A percentile compares a stretch with the other conserved stretches of the same genome.
phyloP scores from a whole-genome alignment of 2,888 invertebrate species.

The Mimumesa dahlbomi region DNA sequence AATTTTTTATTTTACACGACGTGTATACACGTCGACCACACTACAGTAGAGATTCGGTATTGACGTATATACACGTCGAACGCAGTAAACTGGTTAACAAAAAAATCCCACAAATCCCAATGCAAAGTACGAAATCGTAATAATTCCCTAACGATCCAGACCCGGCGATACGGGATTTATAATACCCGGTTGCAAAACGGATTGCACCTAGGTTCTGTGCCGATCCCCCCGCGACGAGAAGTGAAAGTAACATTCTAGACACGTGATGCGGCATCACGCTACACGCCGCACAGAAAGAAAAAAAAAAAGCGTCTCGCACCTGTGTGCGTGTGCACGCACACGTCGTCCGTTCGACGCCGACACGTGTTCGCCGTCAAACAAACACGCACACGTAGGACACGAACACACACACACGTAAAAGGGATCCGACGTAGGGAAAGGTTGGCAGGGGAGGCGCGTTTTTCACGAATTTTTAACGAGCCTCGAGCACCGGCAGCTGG shows the following conservation, averaged over 20 bases:
- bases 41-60: too few species aligned
- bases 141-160: not conserved
- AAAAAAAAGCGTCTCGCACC: conserved; percentile 40
- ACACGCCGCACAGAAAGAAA: conserved; percentile 44
- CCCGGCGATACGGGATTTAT: conserved; percentile 1
- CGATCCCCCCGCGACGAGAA: conserved; percentile 51
- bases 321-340: conserved; percentile 32
- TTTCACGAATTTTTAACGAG: too few species aligned
- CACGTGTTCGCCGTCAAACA: conserved; percentile 16
- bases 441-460: too few species aligned
- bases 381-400: not conserved
- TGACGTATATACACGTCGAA: too few species aligned
- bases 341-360: conserved; percentile 3
- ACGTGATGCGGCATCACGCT: conserved; percentile 67
- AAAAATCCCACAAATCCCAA: not conserved
- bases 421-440: too few species aligned
- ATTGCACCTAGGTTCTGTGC: conserved; percentile 18
- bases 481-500: too few species aligned
- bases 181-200: conserved; percentile 42
- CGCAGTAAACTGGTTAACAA: too few species aligned
- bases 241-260: conserved; percentile 73
- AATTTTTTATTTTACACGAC: too few species aligned
- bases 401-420: too few species aligned
- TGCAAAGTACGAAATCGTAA: not conserved
- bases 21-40: too few species aligned